Conservation (phyloP, 2,888 invertebrate genomes). For the Phyllotreta cruciferae region DNA sequence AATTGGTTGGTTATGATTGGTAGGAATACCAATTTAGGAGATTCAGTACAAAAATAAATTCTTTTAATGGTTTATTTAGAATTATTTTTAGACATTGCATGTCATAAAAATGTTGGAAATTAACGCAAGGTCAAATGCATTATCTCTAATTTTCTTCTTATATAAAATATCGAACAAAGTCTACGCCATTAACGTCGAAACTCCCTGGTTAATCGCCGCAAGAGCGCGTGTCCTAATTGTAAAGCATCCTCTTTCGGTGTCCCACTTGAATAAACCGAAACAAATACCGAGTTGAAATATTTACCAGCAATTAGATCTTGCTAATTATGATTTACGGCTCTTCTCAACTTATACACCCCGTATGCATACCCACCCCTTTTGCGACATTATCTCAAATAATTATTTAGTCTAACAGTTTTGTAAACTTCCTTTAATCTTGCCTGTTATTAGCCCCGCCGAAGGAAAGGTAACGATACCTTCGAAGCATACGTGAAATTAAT, state of each 20-base stretch:
- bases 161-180: too few relatives aligned
- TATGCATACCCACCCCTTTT: constrained; percentile 23
- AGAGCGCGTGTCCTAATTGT: constrained; percentile 28
- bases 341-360: constrained; percentile 28
- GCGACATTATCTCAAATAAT: too few relatives aligned
- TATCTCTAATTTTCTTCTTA: too few relatives aligned
- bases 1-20: too few relatives aligned
- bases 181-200: constrained; percentile 2
- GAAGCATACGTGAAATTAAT: constrained; percentile 20
- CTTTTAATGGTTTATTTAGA: too few relatives aligned
- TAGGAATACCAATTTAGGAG: too few relatives aligned
- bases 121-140: too few relatives aligned
- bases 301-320: constrained; percentile 37
- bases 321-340: constrained; percentile 38
- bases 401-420: background rate
- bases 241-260: constrained; percentile 31
- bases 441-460: constrained; percentile 11
- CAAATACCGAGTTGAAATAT: constrained; percentile 48
- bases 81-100: too few relatives aligned
- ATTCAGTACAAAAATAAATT: too few relatives aligned
- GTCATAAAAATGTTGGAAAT: too few relatives aligned
- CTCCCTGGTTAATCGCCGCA: constrained; percentile 22
- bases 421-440: background rate
- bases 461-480: constrained; percentile 11
- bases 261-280: constrained; percentile 38